These are phyloP conservation scores for Penelope pileata DNA, from an alignment of 2,113 vertebrate species.

Conservation along the genomic window DNA sequence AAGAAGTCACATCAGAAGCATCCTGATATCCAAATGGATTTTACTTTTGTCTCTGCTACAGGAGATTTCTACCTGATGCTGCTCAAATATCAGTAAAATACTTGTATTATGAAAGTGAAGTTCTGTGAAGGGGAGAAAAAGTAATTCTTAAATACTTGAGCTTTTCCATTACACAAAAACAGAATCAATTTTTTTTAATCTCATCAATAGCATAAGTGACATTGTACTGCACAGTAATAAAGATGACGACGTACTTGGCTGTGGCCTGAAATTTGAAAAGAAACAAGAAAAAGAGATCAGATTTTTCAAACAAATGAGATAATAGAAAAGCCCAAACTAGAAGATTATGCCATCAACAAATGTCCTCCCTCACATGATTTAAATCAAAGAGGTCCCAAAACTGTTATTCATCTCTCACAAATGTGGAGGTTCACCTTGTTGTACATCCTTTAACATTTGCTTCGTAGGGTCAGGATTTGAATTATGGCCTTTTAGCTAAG, in stretches of 20 bases:
- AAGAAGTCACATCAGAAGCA: neutral
- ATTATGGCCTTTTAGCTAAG: neutral
- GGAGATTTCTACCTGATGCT: neutral
- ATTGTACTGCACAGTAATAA: conserved; percentile 87
- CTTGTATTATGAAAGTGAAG: neutral
- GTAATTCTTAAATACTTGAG: neutral
- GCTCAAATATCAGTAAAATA: neutral
- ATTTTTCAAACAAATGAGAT: neutral
- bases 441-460: neutral
- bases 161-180: neutral
- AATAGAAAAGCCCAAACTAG: neutral
- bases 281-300: neutral
- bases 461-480: neutral
- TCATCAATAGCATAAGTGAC: conserved; percentile 82
- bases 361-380: neutral
- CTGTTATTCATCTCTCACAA: neutral
- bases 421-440: neutral
- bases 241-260: conserved; percentile 81
- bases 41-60: neutral
- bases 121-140: neutral
- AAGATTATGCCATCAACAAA: neutral
- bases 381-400: neutral
- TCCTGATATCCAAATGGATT: neutral
- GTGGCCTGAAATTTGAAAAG: conserved; percentile 74
- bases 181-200: neutral